Conservation (phyloP, 1,140 invertebrate species). For the Drosophila repleta region DNA sequence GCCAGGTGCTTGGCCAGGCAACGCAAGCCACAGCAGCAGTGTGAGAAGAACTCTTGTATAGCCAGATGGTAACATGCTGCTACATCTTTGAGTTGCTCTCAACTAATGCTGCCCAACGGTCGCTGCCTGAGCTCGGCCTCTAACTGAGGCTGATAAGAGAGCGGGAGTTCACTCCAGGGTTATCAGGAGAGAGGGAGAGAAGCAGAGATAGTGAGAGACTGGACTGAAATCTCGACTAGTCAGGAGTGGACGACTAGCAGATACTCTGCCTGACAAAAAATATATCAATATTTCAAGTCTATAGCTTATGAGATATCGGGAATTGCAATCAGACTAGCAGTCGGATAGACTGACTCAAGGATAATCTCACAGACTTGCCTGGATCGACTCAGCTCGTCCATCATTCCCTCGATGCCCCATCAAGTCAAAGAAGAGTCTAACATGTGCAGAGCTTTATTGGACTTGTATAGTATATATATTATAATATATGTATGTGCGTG, state of each 20-base stretch:
- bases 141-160: conserved; percentile 42
- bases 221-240: too few relatives aligned
- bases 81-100: conserved; percentile 42
- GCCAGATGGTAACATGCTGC: conserved; percentile 51
- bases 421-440: neutral
- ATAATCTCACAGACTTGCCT: too few relatives aligned
- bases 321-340: too few relatives aligned
- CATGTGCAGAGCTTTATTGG: conserved; percentile 31
- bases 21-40: conserved; percentile 14
- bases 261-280: too few relatives aligned
- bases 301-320: too few relatives aligned
- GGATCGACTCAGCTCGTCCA: neutral
- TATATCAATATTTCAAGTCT: too few relatives aligned
- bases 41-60: conserved; percentile 8
- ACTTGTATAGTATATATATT: conserved; percentile 12
- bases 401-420: neutral
- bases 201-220: neutral
- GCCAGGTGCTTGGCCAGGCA: neutral
- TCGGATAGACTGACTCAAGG: too few relatives aligned
- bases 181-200: conserved; percentile 30
- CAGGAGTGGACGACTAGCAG: too few relatives aligned
- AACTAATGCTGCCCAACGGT: conserved; percentile 27
- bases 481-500: neutral
- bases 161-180: conserved; percentile 34
- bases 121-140: neutral